phyloP scores from a whole-genome alignment of 2,113 vertebrate genomes.

The Limanda limanda region DNA sequence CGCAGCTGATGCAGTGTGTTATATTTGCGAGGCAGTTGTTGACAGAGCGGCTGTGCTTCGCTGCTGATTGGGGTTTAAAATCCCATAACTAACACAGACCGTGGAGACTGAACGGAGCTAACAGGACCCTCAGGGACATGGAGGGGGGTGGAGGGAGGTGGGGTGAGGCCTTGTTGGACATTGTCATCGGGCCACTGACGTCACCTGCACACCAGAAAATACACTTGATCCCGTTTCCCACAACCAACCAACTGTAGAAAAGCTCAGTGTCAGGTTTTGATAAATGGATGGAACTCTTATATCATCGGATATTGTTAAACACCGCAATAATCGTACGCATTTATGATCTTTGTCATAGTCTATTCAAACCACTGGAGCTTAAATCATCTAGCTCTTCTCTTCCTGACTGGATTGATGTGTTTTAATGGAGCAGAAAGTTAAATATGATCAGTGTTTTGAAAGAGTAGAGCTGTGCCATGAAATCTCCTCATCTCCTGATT shows the following conservation, averaged over 20 bases:
- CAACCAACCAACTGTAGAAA: background rate
- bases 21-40: conserved; percentile 21
- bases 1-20: conserved; percentile 19
- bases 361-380: background rate
- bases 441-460: conserved; percentile 4
- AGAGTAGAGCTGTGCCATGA: background rate
- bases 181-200: conserved; percentile 62
- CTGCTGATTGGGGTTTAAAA: conserved; percentile 38
- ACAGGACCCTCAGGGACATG: conserved; percentile 31
- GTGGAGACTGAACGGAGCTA: conserved; percentile 42
- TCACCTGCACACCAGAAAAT: conserved; percentile 35
- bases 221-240: conserved; percentile 9
- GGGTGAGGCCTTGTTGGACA: conserved; percentile 33
- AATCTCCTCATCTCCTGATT: conserved; percentile 30
- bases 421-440: background rate
- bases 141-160: conserved; percentile 17
- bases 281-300: background rate
- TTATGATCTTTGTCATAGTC: background rate
- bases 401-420: background rate
- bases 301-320: background rate
- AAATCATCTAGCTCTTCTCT: background rate
- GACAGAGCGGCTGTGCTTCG: conserved; percentile 33
- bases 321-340: background rate
- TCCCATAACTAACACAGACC: conserved; percentile 27
- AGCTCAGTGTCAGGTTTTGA: background rate